phyloP scores from a whole-genome alignment of 2,888 invertebrate genomes.

The Elegia similella region DNA sequence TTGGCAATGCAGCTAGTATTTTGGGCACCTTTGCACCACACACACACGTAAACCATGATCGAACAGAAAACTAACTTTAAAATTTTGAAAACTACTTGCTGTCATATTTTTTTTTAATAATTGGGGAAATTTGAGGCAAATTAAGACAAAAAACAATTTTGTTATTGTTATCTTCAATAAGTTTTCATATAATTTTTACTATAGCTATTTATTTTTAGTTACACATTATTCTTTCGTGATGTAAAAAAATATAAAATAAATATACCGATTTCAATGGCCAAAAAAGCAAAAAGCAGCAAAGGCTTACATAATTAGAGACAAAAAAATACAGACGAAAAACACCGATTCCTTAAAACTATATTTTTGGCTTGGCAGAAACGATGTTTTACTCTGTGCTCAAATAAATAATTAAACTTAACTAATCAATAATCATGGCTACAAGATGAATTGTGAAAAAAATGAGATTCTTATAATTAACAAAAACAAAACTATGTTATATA shows the following conservation, averaged over 20 bases:
- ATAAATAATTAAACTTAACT: conserved; percentile 9
- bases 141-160: neutral
- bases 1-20: too few species aligned
- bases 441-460: neutral
- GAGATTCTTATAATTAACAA: conserved; percentile 10
- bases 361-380: conserved; percentile 11
- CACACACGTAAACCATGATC: too few species aligned
- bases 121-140: too few species aligned
- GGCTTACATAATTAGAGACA: conserved; percentile 26
- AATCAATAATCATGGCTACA: conserved; percentile 3
- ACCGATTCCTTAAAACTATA: conserved; percentile 2
- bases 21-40: too few species aligned
- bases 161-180: neutral
- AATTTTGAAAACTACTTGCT: too few species aligned
- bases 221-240: conserved; percentile 13
- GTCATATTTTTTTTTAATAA: too few species aligned
- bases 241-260: conserved; percentile 21
- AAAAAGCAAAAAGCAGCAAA: conserved; percentile 18
- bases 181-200: neutral
- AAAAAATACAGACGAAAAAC: neutral
- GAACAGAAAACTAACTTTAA: too few species aligned
- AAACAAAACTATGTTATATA: neutral
- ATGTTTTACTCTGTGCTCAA: neutral
- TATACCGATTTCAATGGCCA: conserved; percentile 33
- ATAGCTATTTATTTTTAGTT: neutral